Evolutionary conservation across 2,113 vertebrate genomes (phyloP), one percentile per base, ranked within the genome.

Genomic region (Psephotus haematonotus): DNA sequence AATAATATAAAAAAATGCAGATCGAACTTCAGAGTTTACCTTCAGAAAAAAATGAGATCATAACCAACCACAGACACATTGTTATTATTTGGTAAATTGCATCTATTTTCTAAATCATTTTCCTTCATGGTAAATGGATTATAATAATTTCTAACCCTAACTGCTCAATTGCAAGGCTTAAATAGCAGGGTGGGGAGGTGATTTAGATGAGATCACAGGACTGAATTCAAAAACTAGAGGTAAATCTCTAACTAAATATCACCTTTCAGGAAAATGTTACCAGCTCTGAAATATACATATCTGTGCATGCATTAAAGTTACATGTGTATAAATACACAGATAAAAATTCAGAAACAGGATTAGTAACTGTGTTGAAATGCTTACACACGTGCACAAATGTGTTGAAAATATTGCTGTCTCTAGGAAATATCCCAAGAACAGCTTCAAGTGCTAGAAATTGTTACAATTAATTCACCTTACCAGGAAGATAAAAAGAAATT

Each of bases 401-500:
- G 64, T 23, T 76, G 50, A 92, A 93, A 92, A 86, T 62, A 83
- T 31, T 88, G 20, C 52, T 65, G 47, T 64, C 69, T 78, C 47
- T 78, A 96, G 90, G 87, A 93, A 96, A 55, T 20, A 27, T 35
- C 37, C 79, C 67, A 95, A 94, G 50, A 70, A 53, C 9, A 52
- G 27, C 43, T 88, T 91, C 62, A 91, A 76, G 47, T 63, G 15
- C 62, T 96, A 62, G 29, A 76, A 86, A 76, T 83, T 25, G 13
- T 71, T 89, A 37, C 33, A 77, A 64, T 92, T 93, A 91, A 33
- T 75, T 92, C 37, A 85, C 14, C 44, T 64, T 68, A 68, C 10
- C 62, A 96, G 86, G 89, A 97, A 95, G 95, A 93, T 86, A 88
- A 85, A 92, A 89, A 92, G 28, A 97, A 97, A 57, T 76, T 93